Conservation (phyloP, 2,113 vertebrate species). For the Astur gentilis region DNA sequence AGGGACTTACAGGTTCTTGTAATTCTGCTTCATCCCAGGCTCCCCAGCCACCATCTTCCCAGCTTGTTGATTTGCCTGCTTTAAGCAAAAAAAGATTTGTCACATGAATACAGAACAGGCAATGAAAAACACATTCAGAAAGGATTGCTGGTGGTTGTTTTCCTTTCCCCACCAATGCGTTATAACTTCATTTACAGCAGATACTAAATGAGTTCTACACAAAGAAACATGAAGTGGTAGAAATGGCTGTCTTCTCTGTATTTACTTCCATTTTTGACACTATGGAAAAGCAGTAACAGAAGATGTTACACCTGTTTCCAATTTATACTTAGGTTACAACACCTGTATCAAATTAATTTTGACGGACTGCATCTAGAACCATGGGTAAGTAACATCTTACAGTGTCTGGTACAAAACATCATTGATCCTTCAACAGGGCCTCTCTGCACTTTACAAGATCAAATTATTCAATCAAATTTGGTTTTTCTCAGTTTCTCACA, state of each 20-base stretch:
- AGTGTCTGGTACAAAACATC: not conserved
- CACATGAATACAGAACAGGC: not conserved
- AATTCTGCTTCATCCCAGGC: slow-evolving; percentile 79
- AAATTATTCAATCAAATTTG: not conserved
- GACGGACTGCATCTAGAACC: not conserved
- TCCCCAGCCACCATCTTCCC: slow-evolving; percentile 83
- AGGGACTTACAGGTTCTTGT: slow-evolving; percentile 72
- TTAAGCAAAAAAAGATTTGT: not conserved
- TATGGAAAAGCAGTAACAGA: not conserved
- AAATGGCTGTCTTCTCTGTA: not conserved
- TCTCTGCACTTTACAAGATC: not conserved
- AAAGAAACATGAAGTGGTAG: not conserved
- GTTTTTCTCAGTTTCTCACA: not conserved
- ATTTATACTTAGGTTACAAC: too few relatives aligned
- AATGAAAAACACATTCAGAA: not conserved
- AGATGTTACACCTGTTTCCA: not conserved
- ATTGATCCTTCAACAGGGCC: not conserved
- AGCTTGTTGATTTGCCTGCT: slow-evolving; percentile 73
- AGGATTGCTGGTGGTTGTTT: not conserved
- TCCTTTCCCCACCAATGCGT: not conserved
- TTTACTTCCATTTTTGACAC: not conserved
- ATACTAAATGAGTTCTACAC: not conserved
- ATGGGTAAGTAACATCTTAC: not conserved
- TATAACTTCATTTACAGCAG: not conserved
- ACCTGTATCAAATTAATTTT: not conserved